Percentiles rank a stretch among this genome's conserved stretches.
Conservation (phyloP, 1,140 invertebrate genomes). For the Pseudomyrmex dendroicus region DNA sequence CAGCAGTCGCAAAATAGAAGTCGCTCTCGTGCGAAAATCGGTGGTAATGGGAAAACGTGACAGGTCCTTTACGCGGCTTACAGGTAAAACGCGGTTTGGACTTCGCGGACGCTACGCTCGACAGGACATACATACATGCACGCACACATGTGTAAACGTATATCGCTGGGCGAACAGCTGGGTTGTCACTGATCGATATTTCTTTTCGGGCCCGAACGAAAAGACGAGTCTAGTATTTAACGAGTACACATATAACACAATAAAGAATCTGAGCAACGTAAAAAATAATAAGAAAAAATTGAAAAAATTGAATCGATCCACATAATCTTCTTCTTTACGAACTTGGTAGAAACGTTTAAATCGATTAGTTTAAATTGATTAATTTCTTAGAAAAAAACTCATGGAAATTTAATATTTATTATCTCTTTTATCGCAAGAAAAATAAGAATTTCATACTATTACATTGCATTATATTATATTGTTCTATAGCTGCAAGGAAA, state of each 20-base stretch:
- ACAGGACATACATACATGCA: neutral
- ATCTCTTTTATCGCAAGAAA: neutral
- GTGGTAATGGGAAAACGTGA: slow-evolving; percentile 42
- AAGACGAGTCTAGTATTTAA: slow-evolving; percentile 30
- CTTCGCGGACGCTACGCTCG: neutral
- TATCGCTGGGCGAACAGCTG: slow-evolving; percentile 40
- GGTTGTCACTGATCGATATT: slow-evolving; percentile 39
- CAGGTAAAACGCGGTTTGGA: neutral
- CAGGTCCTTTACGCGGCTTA: slow-evolving; percentile 2
- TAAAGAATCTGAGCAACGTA: neutral
- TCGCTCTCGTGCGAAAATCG: slow-evolving; percentile 34
- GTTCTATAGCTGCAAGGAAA: neutral
- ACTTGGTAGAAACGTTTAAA: neutral
- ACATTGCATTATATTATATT: neutral
- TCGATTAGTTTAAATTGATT: neutral
- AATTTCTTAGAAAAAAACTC: neutral
- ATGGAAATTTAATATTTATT: neutral
- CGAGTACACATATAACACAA: too few species aligned
- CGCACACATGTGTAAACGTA: neutral
- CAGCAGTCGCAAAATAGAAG: slow-evolving; percentile 20
- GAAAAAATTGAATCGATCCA: neutral
- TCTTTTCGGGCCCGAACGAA: slow-evolving; percentile 22
- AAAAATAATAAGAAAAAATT: neutral
- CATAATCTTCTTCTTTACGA: neutral
- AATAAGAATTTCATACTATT: too few species aligned